Conservation (phyloP, 2,888 invertebrate species). For the Acanthococcus lagerstroemiae region DNA sequence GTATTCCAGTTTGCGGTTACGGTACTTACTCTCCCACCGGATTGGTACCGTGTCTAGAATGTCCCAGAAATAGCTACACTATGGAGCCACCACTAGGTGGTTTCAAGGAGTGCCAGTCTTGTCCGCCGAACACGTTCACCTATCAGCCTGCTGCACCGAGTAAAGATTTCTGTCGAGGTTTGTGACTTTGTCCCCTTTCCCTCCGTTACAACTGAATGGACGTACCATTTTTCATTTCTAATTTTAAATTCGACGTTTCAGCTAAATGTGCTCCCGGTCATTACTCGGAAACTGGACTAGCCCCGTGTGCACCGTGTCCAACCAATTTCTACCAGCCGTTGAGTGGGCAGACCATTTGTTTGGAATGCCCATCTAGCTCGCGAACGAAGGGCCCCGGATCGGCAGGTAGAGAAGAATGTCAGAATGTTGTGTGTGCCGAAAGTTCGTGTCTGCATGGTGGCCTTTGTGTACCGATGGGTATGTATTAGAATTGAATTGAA, state of each 20-base stretch:
- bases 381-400: slow-evolving; percentile 72
- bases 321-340: slow-evolving; percentile 81
- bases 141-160: slow-evolving; percentile 83
- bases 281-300: slow-evolving; percentile 85
- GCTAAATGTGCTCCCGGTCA: slow-evolving; percentile 81
- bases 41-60: slow-evolving; percentile 84
- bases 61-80: slow-evolving; percentile 83
- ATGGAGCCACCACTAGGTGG: slow-evolving; percentile 79
- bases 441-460: slow-evolving; percentile 85
- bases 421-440: slow-evolving; percentile 75
- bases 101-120: slow-evolving; percentile 86
- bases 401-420: slow-evolving; percentile 73
- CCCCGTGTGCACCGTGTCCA: slow-evolving; percentile 88
- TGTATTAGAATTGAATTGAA: slow-evolving; percentile 13
- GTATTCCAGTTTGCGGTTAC: slow-evolving; percentile 88
- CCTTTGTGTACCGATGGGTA: slow-evolving; percentile 70
- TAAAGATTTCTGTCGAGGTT: slow-evolving; percentile 62
- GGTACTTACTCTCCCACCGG: slow-evolving; percentile 94
- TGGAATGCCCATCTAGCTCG: slow-evolving; percentile 84
- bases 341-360: slow-evolving; percentile 73
- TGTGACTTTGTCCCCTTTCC: not conserved
- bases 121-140: slow-evolving; percentile 79
- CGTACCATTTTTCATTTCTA: not conserved
- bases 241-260: slow-evolving; percentile 37
- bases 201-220: too few relatives aligned